phyloP scores from a whole-genome alignment of 2,113 vertebrate species.

The Oncorhynchus clarkii region DNA sequence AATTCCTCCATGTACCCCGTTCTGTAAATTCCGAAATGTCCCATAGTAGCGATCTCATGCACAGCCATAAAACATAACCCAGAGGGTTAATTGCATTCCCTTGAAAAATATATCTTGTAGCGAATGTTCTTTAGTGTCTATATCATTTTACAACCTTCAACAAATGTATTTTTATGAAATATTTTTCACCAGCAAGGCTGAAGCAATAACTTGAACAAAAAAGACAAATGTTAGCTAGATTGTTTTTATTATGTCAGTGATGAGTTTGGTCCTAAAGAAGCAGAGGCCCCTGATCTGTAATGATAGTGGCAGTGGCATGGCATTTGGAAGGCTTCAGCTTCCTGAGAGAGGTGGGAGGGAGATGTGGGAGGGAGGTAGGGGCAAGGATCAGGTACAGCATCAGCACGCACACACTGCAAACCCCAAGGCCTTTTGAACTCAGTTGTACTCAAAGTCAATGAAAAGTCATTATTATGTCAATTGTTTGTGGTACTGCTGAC shows the following conservation, averaged over 20 bases:
- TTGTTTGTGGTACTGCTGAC: too few species aligned
- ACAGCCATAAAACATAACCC: too few species aligned
- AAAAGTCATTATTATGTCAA: too few species aligned
- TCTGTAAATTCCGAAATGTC: too few species aligned
- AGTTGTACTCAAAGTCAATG: too few species aligned
- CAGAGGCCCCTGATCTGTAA: slow-evolving; percentile 3
- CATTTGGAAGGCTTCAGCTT: neutral
- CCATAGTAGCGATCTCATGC: too few species aligned
- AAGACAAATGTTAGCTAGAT: neutral
- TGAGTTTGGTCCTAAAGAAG: slow-evolving; percentile 7
- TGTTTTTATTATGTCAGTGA: neutral
- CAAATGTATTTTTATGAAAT: neutral
- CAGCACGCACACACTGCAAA: neutral
- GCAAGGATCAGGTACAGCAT: slow-evolving; percentile 11
- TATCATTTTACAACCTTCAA: too few species aligned
- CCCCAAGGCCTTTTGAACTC: too few species aligned
- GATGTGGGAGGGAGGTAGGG: neutral
- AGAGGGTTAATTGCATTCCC: too few species aligned
- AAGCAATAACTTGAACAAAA: neutral
- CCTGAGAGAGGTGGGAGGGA: neutral
- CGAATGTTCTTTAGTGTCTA: too few species aligned
- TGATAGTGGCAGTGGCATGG: neutral
- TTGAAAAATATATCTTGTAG: too few species aligned
- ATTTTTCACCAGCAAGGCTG: neutral
- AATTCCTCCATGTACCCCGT: too few species aligned